Conservation (phyloP, 2,113 vertebrate genomes). For the Alaudala cheleensis region DNA sequence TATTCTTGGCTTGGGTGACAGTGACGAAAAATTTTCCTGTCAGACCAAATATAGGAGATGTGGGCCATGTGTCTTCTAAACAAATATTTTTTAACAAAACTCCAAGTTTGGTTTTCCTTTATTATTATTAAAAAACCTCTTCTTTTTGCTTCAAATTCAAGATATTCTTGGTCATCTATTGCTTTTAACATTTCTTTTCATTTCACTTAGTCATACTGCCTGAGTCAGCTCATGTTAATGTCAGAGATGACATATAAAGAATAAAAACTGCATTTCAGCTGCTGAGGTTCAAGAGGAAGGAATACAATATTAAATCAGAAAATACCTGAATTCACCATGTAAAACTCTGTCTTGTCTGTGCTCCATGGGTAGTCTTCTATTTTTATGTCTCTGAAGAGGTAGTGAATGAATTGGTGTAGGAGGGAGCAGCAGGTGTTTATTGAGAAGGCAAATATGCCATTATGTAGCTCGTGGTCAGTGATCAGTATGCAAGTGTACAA, state of each 20-base stretch:
- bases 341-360: not conserved
- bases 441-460: not conserved
- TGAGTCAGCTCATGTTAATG: constrained; percentile 16
- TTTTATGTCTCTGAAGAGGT: not conserved
- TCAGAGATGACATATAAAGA: not conserved
- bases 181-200: constrained; percentile 30
- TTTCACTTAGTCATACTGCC: constrained; percentile 8
- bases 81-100: not conserved
- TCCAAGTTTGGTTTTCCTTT: not conserved
- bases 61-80: not conserved
- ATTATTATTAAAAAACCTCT: not conserved
- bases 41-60: not conserved
- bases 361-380: not conserved
- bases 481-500: not conserved
- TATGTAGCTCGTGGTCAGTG: not conserved
- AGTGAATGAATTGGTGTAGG: not conserved
- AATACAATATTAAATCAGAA: not conserved
- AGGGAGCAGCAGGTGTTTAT: not conserved
- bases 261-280: not conserved
- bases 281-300: not conserved
- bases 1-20: not conserved
- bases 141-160: constrained; percentile 19
- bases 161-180: constrained; percentile 16
- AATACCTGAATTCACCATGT: not conserved
- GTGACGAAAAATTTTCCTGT: not conserved